phyloP scores from a whole-genome alignment of 2,113 vertebrate genomes.

The Nesogale talazaci region DNA sequence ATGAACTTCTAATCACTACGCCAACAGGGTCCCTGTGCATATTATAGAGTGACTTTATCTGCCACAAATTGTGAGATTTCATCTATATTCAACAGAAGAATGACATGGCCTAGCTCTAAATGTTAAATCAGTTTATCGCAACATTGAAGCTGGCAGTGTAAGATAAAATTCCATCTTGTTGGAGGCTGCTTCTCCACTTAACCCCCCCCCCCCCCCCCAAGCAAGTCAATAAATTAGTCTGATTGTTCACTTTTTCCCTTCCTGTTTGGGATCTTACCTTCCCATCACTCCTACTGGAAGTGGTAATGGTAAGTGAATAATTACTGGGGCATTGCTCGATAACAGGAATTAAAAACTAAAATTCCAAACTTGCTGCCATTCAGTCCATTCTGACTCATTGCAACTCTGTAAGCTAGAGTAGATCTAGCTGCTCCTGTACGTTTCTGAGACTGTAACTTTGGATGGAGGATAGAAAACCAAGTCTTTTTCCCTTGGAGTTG shows the following conservation, averaged over 20 bases:
- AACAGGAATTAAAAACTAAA: conserved; percentile 14
- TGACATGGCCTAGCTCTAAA: neutral
- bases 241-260: neutral
- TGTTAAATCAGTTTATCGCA: neutral
- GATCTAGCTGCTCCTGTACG: too few relatives aligned
- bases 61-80: conserved; percentile 2
- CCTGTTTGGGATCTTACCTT: neutral
- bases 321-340: neutral
- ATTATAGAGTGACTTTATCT: neutral
- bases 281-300: neutral
- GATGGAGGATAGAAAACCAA: too few relatives aligned
- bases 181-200: neutral
- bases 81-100: neutral
- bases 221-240: neutral
- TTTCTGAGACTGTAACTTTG: too few relatives aligned
- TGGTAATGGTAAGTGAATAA: neutral
- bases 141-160: neutral
- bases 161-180: neutral
- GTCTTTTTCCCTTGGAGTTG: too few relatives aligned
- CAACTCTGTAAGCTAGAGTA: too few relatives aligned
- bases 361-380: neutral
- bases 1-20: too few relatives aligned
- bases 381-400: too few relatives aligned
- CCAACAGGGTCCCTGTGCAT: neutral
- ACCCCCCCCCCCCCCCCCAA: too few relatives aligned